Evolutionary conservation across 2,888 invertebrate species (phyloP), one percentile per base, ranked within the genome.

Genomic region (Lithodes maja): DNA sequence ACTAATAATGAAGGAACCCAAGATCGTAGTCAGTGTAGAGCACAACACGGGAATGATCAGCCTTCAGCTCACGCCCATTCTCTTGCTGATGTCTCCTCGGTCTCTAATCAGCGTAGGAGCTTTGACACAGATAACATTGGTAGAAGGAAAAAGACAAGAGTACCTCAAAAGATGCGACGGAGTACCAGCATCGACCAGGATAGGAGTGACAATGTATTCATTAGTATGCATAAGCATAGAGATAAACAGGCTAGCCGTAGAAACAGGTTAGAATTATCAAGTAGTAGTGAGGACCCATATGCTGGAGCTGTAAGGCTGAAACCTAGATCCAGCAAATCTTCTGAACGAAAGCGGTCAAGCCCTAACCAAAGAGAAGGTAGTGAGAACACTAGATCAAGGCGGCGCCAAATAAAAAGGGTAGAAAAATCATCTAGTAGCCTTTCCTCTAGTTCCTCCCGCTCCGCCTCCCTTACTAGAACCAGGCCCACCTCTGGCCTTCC

Each of bases 381-480:
- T 7, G 86, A 86, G 15, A 50, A 80, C 2, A 75, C 33, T 17
- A 81, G 82, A 53, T 75, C 86, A 3, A 54, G 86, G 49, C 75
- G 86, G 3, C 81, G 86, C 49, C 86, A 75, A 5, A 12, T 61
- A 2, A 80, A 86, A 79, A 86, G 82, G 68, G 71, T 80, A 3
- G 85, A 88, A 12, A 50, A 84, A 7, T 88, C 88, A 3, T 74
- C 88, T 50, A 88, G 88, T 52, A 88, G 88, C 61, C 84, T 7
- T 7, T 88, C 88, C 2, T 88, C 88, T 17, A 88, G 84, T 54
- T 85, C 88, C 17, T 88, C 88, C 49, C 71, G 74, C 3, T 85
- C 88, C 52, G 80, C 50, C 1, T 85, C 88, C 0, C 53, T 17
- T 17, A 52, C 81, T 49, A 82, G 82, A 50, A 50, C 52, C 61